Conservation (phyloP, 2,797 vertebrate species). For the Halcyon chelicuti region DNA sequence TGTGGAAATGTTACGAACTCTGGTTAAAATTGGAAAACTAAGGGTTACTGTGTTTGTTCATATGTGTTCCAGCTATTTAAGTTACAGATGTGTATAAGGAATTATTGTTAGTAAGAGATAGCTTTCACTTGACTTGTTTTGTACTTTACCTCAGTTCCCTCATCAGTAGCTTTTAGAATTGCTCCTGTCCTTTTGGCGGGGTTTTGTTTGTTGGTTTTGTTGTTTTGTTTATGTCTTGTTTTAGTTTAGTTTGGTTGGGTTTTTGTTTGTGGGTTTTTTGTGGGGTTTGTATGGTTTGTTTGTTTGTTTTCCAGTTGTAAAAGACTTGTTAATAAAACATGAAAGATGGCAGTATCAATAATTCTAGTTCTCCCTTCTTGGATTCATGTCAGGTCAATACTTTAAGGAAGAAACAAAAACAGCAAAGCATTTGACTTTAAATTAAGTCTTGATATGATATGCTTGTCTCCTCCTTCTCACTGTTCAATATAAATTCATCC, state of each 20-base stretch:
- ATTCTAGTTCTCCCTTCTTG: neutral
- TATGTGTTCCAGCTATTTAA: neutral
- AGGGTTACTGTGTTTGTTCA: neutral
- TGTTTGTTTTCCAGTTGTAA: slow-evolving; percentile 1
- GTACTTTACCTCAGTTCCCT: neutral
- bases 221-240: too few relatives aligned
- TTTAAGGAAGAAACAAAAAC: slow-evolving; percentile 11
- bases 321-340: slow-evolving; percentile 35
- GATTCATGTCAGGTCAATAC: neutral
- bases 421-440: slow-evolving; percentile 22
- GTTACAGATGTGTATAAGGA: neutral
- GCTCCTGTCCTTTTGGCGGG: neutral
- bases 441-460: slow-evolving; percentile 17
- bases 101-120: neutral
- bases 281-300: too few relatives aligned
- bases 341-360: neutral
- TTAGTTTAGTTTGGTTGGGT: too few relatives aligned
- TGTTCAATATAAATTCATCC: slow-evolving; percentile 4
- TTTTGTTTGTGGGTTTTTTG: too few relatives aligned
- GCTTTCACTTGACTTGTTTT: neutral
- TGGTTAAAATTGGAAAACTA: neutral
- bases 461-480: neutral
- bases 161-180: neutral
- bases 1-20: neutral
- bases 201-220: too few relatives aligned